These are phyloP conservation scores for Geopemphigus sp. DNA, from an alignment of 1,140 invertebrate species.

Conservation along the genomic window DNA sequence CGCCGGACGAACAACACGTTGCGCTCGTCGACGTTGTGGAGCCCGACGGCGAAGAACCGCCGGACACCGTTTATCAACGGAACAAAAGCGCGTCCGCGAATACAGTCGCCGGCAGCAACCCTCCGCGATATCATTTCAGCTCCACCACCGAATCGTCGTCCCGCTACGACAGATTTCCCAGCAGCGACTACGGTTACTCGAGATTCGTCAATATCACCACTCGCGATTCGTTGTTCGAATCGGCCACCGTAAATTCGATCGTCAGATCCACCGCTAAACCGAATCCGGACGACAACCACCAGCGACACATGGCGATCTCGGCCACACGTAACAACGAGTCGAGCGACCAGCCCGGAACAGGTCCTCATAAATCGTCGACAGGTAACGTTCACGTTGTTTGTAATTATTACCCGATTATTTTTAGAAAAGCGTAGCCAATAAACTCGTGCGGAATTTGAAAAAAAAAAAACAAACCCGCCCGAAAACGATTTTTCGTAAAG, in stretches of 20 bases:
- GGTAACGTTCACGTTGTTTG: too few species aligned
- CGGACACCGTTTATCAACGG: not conserved
- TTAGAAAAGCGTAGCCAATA: too few species aligned
- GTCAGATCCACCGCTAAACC: slow-evolving; percentile 5
- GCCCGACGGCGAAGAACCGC: not conserved
- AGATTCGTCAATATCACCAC: slow-evolving; percentile 10
- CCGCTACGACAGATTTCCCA: not conserved
- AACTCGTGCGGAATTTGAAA: too few species aligned
- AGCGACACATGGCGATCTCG: not conserved
- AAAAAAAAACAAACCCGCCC: too few species aligned
- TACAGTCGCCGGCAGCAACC: not conserved
- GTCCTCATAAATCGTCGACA: not conserved
- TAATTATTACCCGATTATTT: too few species aligned
- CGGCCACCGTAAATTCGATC: slow-evolving; percentile 31
- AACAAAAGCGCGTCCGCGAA: not conserved
- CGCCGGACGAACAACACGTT: not conserved
- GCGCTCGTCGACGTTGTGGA: too few species aligned
- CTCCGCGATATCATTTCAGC: not conserved
- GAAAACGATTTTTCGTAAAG: too few species aligned
- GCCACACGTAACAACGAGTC: not conserved
- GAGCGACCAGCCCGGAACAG: not conserved
- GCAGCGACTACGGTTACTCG: not conserved
- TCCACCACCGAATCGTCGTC: slow-evolving; percentile 9
- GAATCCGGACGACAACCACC: not conserved
- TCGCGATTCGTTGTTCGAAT: slow-evolving; percentile 33